Evolutionary conservation across 2,113 vertebrate species (phyloP), one percentile per base, ranked within the genome.

Genomic region (Eleginops maclovinus): DNA sequence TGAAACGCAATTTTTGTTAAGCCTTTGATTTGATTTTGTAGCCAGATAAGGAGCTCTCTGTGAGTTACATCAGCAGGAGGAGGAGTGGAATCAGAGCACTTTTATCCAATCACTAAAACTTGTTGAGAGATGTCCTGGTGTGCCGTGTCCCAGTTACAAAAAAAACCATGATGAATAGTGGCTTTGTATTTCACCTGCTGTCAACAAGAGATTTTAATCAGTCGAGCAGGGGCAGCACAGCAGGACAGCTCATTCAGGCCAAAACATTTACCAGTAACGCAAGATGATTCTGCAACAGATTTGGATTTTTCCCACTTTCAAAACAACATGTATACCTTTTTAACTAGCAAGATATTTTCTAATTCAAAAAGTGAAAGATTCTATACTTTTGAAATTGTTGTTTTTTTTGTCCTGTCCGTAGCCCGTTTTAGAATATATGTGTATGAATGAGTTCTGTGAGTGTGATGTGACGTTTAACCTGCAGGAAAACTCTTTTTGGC

Each of bases 401-500:
- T 3, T 62, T n/a, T 59, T 2, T 12, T 11, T 24, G 5, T 46
- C 9, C 22, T 46, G 46, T 63, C 9, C 16, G 1, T 11, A 68
- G 21, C 1, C n/a, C 14, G 11, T n/a, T 28, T 16, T 6, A 1
- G 2, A 58, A 50, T 40, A 60, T 41, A 60, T 26, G n/a, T 2
- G 9, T 2, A 9, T 16, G 26, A 19, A 13, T 75, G 4, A 3
- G 22, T 70, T n/a, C 41, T 22, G 22, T 40, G 40, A 28, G 24
- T 22, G 65, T 41, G 26, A 22, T 68, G 89, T 91, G 14, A 8
- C 17, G 5, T 28, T 7, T 36, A 90, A 98, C 98, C 98, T 99
- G 98, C 26, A 99, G 87, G 88, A 98, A 97, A 65, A 99, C 90
- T 60, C 98, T 91, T 82, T 99, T 99, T 53, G 98, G 98, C 53